Evolutionary conservation across 2,113 vertebrate species (phyloP).

Genomic region (Eudyptes chrysolophus): DNA sequence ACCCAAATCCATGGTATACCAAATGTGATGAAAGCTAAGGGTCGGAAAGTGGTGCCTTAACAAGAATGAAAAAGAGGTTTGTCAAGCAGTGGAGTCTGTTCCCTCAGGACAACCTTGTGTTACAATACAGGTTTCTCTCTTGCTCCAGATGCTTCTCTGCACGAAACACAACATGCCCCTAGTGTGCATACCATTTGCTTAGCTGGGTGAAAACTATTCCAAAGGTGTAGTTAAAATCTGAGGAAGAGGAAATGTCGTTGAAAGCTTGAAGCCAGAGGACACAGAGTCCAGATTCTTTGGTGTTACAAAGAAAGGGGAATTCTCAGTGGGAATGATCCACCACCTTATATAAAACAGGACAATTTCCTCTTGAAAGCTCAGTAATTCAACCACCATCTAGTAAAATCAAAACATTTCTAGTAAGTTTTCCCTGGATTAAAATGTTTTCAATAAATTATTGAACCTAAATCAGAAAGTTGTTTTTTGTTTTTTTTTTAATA

Average conservation of each 20-base stretch:
- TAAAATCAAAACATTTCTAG: background rate
- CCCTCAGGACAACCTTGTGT: background rate
- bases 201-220: background rate
- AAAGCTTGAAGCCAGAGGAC: background rate
- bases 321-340: background rate
- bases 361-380: background rate
- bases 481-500: background rate
- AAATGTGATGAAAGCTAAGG: constrained; percentile 3
- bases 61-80: background rate
- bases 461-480: background rate
- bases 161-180: background rate
- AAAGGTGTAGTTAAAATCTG: background rate
- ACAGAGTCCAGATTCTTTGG: background rate
- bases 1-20: background rate
- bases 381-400: background rate
- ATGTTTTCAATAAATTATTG: background rate
- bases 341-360: background rate
- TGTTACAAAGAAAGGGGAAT: background rate
- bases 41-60: background rate
- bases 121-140: background rate
- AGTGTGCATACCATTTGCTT: background rate
- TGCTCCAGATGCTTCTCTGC: background rate
- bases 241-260: background rate
- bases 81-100: background rate
- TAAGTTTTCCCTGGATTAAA: background rate